phyloP scores from a whole-genome alignment of 2,113 vertebrate genomes.

The Phalacrocorax aristotelis region DNA sequence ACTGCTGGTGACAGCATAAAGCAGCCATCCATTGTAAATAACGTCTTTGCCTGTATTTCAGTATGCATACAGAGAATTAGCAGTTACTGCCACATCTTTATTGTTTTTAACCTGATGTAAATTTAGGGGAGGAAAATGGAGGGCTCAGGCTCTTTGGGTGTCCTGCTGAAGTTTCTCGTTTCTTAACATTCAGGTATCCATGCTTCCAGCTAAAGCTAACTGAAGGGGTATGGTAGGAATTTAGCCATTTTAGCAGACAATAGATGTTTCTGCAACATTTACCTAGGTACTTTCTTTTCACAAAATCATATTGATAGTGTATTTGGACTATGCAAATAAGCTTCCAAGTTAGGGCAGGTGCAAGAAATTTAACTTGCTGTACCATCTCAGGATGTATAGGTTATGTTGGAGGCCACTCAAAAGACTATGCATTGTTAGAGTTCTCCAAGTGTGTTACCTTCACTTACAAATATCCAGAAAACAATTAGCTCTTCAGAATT shows the following conservation, averaged over 20 bases:
- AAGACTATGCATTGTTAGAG: neutral
- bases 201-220: neutral
- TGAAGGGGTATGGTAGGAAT: neutral
- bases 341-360: neutral
- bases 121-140: neutral
- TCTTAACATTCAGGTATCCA: neutral
- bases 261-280: neutral
- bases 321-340: neutral
- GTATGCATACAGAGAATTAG: neutral
- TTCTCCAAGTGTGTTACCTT: neutral
- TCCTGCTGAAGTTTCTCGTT: neutral
- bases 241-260: neutral
- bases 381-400: neutral
- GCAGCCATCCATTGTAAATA: neutral
- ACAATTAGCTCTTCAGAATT: neutral
- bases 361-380: neutral
- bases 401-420: neutral
- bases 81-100: neutral
- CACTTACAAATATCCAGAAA: neutral
- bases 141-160: neutral
- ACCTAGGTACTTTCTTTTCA: neutral
- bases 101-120: neutral
- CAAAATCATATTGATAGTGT: neutral
- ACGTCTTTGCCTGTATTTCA: neutral
- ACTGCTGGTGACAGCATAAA: neutral